Base-by-base conservation (phyloP, 2,888 invertebrate species). In the Orthonychiurus folsomi region DNA sequence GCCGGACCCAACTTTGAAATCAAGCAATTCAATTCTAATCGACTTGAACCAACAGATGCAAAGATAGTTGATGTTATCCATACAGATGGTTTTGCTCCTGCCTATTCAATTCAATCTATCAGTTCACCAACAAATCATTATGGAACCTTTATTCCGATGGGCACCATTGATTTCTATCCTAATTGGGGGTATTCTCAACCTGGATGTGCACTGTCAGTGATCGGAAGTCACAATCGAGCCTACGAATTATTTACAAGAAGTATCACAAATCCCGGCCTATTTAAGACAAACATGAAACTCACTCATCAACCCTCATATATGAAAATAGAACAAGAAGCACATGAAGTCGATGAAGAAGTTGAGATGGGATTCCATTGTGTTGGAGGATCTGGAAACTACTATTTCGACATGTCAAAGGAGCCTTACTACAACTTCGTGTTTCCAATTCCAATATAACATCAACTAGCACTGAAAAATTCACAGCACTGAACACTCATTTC, bases 1-100 rank as follows among this genome's bases (percentile, higher is more conserved):
- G 69, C 69, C 1, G 69, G 69, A 37, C 65, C 37, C 15, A 37
- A 37, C 15, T 37, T 37, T 37, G 37, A 37, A 37, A 37, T 37
- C 15, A 5, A 37, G 15, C 37, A 37, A 15, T 37, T 37, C 9
- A 37, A 37, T 15, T 37, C 37, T 9, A 37, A 5, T 15, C 5
- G n/a, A 52, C 52, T 52, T 23, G 24, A 20, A 52, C 12, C 52
- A 20, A 5, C 52, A 20, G 20, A 20, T 20, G 52, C 52, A 21
- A 52, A 52, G 24, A 21, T 52, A 9, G 52, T 52, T 21, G 52
- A 52, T 23, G 20, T 20, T 3, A 52, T 52, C 24, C 52, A 52
- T 23, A 52, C 52, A 9, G 52, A 52, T 23, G 52, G 52, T 21
- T 52, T 12, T 23, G 20, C 52, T 9, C 52, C 20, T 23, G 9